These are phyloP conservation scores for Halcyon smyrnensis DNA, from an alignment of 2,797 vertebrate genomes.

Conservation along the genomic window DNA sequence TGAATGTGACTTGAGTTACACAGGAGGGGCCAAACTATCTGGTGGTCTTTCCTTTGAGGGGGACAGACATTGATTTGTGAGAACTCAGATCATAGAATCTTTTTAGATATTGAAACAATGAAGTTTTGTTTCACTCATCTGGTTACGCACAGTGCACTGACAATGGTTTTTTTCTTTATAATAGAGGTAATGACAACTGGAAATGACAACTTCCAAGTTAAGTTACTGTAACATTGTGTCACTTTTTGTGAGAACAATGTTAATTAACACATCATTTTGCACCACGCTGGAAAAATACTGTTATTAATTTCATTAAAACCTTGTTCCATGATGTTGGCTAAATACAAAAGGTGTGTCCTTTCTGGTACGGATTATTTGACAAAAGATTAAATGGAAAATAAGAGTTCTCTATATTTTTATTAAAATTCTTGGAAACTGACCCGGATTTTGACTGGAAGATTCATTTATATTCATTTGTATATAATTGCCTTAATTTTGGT, in stretches of 20 bases:
- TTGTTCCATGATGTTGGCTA: background rate
- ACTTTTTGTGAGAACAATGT: constrained; percentile 27
- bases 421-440: constrained; percentile 74
- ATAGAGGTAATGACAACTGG: background rate
- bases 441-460: constrained; percentile 78
- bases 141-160: background rate
- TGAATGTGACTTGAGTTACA: background rate
- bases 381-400: constrained; percentile 62
- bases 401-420: constrained; percentile 69
- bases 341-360: constrained; percentile 66
- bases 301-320: constrained; percentile 55
- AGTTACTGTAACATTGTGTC: constrained; percentile 31
- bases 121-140: background rate
- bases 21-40: background rate
- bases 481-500: constrained; percentile 86
- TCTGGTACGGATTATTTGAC: constrained; percentile 55
- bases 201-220: constrained; percentile 57
- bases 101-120: background rate
- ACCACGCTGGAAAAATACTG: constrained; percentile 12
- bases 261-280: constrained; percentile 65
- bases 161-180: background rate
- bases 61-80: background rate
- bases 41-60: background rate
- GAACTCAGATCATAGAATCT: background rate
- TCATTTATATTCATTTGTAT: constrained; percentile 87